These are phyloP conservation scores for Sarcophaga variegata DNA, from an alignment of 2,888 invertebrate genomes.

Conservation along the genomic window DNA sequence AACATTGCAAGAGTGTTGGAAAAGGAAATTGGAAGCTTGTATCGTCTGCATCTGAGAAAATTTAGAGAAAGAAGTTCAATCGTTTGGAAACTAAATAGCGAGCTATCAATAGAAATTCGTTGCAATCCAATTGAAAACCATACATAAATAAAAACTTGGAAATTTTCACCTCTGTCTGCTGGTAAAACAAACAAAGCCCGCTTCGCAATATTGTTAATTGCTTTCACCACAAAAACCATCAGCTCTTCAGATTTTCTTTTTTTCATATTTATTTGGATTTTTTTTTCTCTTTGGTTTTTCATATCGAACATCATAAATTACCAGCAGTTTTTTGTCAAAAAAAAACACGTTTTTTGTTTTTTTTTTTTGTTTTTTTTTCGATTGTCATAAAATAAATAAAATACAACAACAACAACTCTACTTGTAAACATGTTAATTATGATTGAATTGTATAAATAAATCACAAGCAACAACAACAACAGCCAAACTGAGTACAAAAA, in stretches of 20 bases:
- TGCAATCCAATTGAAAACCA: too few species aligned
- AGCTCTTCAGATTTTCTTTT: slow-evolving; percentile 5
- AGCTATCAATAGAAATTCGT: too few species aligned
- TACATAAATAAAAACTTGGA: background rate
- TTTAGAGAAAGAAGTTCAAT: too few species aligned
- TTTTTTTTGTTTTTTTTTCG: background rate
- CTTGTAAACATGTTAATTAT: slow-evolving; percentile 71
- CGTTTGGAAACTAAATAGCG: too few species aligned
- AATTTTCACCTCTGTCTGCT: background rate
- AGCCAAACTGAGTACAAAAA: background rate
- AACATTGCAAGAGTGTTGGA: too few species aligned
- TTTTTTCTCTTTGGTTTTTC: slow-evolving; percentile 18
- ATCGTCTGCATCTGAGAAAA: too few species aligned
- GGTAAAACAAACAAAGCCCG: background rate
- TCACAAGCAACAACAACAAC: slow-evolving; percentile 51
- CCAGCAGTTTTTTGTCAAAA: slow-evolving; percentile 50
- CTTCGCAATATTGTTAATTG: slow-evolving; percentile 36
- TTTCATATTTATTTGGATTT: background rate
- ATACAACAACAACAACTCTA: slow-evolving; percentile 41
- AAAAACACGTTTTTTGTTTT: background rate
- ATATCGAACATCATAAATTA: slow-evolving; percentile 65
- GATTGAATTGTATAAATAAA: slow-evolving; percentile 72
- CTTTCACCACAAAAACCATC: slow-evolving; percentile 53
- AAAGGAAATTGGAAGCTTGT: too few species aligned
- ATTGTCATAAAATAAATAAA: background rate